A percentile compares a stretch with the other conserved stretches of the same genome.
Evolutionary conservation across 2,797 vertebrate species (phyloP).

Genomic region (Spizella passerina): DNA sequence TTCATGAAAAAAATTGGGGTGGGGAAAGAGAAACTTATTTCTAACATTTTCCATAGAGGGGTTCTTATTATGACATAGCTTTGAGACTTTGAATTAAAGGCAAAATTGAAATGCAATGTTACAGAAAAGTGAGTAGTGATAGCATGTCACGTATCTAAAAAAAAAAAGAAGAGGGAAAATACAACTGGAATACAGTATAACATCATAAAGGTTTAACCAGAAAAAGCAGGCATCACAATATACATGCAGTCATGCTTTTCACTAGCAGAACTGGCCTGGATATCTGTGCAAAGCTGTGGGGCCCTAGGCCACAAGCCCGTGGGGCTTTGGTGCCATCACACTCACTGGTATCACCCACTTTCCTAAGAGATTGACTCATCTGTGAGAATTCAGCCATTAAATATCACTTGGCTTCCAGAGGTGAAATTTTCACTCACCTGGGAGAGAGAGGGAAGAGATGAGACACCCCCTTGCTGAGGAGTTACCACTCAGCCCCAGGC

Average conservation of each 20-base stretch:
- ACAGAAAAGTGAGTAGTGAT: background rate
- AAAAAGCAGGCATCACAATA: background rate
- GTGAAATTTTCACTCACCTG: background rate
- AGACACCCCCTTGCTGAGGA: background rate
- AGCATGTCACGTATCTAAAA: rapidly evolving
- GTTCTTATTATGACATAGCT: background rate
- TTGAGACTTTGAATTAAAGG: background rate
- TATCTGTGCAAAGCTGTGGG: background rate
- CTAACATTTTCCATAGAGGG: background rate
- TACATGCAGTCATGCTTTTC: background rate
- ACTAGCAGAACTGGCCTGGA: background rate
- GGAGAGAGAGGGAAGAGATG: background rate
- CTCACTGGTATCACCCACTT: background rate
- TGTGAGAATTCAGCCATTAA: background rate
- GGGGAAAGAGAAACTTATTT: background rate
- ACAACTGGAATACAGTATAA: background rate
- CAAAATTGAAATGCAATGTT: background rate
- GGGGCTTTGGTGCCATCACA: background rate
- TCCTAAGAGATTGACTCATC: background rate
- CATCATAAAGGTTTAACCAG: background rate
- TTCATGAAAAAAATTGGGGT: rapidly evolving
- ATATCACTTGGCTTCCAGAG: background rate
- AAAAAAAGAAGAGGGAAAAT: rapidly evolving
- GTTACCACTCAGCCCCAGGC: background rate
- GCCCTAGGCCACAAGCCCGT: rapidly evolving